These are phyloP conservation scores for Camponotus pennsylvanicus DNA, from an alignment of 1,140 invertebrate species.

Conservation along the genomic window DNA sequence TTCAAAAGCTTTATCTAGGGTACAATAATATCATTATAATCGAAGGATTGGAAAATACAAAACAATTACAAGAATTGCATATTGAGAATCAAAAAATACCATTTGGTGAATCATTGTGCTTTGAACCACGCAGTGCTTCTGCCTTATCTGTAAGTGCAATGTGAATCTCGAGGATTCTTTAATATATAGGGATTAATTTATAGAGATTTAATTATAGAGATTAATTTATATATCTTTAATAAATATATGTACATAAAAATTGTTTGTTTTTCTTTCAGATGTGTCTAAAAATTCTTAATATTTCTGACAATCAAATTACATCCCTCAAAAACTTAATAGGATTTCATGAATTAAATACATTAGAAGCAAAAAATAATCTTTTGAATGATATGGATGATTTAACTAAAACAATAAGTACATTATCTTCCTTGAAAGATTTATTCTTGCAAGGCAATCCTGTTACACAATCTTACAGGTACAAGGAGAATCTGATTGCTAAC, in stretches of 20 bases:
- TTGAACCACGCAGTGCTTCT: conserved; percentile 88
- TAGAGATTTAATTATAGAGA: neutral
- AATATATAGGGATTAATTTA: neutral
- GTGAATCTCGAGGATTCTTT: neutral
- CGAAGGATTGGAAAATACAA: conserved; percentile 89
- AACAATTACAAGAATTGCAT: conserved; percentile 89
- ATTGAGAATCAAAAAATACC: conserved; percentile 89
- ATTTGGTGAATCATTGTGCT: conserved; percentile 88
- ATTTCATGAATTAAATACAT: conserved; percentile 82
- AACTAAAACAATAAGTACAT: conserved; percentile 85
- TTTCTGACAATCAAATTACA: conserved; percentile 86
- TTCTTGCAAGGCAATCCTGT: conserved; percentile 89
- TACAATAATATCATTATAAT: conserved; percentile 90
- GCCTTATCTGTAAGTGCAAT: conserved; percentile 87
- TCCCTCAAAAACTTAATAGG: conserved; percentile 82
- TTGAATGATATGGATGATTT: conserved; percentile 85
- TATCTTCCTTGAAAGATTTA: conserved; percentile 86
- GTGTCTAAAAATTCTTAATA: conserved; percentile 85
- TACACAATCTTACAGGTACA: conserved; percentile 87
- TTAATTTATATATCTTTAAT: neutral
- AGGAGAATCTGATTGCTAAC: conserved; percentile 89
- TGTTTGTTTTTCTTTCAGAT: conserved; percentile 74
- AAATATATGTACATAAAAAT: neutral
- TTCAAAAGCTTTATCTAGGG: conserved; percentile 89
- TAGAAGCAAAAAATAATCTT: conserved; percentile 86